A percentile compares a stretch with the other conserved stretches of the same genome.
Evolutionary conservation across 1,140 invertebrate genomes (phyloP).

Genomic region (Listronotus bonariensis): DNA sequence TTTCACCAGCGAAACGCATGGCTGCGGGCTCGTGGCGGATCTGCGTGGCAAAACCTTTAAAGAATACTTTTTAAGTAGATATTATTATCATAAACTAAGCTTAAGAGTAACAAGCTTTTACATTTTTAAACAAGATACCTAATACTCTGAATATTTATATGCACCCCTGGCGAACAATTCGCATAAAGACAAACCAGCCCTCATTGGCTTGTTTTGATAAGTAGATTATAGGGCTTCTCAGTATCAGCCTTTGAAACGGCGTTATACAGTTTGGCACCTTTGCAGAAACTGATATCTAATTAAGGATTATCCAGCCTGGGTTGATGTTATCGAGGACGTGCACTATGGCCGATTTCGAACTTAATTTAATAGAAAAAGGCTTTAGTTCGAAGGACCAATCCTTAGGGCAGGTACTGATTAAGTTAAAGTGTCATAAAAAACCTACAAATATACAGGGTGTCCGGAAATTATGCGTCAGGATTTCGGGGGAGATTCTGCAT

Average conservation of each 20-base stretch:
- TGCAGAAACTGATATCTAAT: conserved; percentile 42
- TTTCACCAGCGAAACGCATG: no score
- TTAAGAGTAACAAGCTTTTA: no score
- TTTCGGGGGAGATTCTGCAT: no score
- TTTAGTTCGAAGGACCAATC: not conserved
- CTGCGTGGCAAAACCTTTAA: no score
- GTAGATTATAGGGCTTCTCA: conserved; percentile 41
- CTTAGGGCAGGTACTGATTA: not conserved
- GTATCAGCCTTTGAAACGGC: conserved; percentile 30
- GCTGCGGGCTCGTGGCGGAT: no score
- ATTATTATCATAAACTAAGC: no score
- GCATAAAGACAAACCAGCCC: conserved; percentile 8
- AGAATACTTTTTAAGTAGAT: no score
- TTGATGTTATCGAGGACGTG: conserved; percentile 38
- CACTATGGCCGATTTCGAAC: not conserved
- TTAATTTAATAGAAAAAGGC: not conserved
- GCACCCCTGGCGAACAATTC: conserved; percentile 4
- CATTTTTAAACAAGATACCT: no score
- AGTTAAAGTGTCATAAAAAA: no score
- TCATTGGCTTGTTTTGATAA: conserved; percentile 40
- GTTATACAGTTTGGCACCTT: conserved; percentile 40
- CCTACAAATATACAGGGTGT: no score
- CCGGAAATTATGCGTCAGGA: no score
- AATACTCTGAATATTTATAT: no score
- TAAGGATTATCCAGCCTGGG: conserved; percentile 40